phyloP scores from a whole-genome alignment of 2,888 invertebrate species.

The Drosophila picticornis region DNA sequence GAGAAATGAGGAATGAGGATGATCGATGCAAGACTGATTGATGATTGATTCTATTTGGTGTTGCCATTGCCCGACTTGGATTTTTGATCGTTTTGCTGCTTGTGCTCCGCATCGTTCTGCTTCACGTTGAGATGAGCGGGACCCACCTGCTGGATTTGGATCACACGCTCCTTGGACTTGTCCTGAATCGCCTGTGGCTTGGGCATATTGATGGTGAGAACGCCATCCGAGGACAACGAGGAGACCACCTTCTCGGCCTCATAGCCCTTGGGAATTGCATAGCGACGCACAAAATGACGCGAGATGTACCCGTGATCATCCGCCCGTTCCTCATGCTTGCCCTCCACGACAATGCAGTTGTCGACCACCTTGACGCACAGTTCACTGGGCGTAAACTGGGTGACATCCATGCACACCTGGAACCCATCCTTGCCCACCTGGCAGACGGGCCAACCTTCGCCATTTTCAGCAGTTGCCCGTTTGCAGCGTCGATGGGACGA shows the following conservation, averaged over 20 bases:
- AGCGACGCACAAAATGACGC: constrained; percentile 91
- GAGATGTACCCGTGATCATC: constrained; percentile 91
- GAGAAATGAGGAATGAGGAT: constrained; percentile 4
- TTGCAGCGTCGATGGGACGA: constrained; percentile 48
- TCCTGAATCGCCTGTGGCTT: constrained; percentile 86
- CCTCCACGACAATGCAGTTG: constrained; percentile 90
- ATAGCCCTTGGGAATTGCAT: constrained; percentile 90
- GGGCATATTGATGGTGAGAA: constrained; percentile 90
- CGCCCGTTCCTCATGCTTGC: constrained; percentile 91
- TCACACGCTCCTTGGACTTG: constrained; percentile 84
- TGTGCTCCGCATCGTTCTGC: constrained; percentile 34
- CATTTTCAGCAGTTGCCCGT: constrained; percentile 21
- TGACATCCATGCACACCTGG: constrained; percentile 90
- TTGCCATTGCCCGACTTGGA: constrained; percentile 25
- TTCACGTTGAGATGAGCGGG: constrained; percentile 85
- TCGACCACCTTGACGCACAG: constrained; percentile 92
- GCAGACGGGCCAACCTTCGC: constrained; percentile 27
- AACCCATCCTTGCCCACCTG: constrained; percentile 88
- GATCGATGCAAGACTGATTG: background rate
- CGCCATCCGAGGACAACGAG: constrained; percentile 91
- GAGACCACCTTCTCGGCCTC: constrained; percentile 91
- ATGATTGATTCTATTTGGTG: constrained; percentile 8
- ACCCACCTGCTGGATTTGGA: constrained; percentile 88
- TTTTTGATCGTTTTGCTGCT: constrained; percentile 14
- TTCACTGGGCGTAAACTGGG: constrained; percentile 92